A percentile compares a stretch with the other conserved stretches of the same genome.
Conservation (phyloP, 2,797 vertebrate species). For the Darevskia nairensis region DNA sequence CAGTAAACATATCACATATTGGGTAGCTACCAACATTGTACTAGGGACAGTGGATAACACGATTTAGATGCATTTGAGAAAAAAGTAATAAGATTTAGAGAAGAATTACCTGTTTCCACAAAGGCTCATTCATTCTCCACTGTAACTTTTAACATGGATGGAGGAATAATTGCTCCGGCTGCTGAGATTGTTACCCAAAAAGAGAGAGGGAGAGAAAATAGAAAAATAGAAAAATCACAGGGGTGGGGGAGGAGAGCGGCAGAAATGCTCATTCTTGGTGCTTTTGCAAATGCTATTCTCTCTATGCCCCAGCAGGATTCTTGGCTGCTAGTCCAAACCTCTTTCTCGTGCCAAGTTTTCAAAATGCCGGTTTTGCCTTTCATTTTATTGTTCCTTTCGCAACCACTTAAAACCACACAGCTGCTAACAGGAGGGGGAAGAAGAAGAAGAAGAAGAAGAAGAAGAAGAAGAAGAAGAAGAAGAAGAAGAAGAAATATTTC, state of each 20-base stretch:
- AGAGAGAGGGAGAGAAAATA: constrained; percentile 1
- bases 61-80: constrained; percentile 42
- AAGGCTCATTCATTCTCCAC: constrained; percentile 56
- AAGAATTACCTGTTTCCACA: constrained; percentile 63
- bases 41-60: constrained; percentile 16
- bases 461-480: constrained; percentile 26
- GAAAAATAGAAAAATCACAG: neutral
- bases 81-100: constrained; percentile 54
- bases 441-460: constrained; percentile 29
- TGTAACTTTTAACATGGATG: constrained; percentile 72
- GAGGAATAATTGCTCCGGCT: constrained; percentile 70
- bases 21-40: constrained; percentile 25
- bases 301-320: constrained; percentile 88
- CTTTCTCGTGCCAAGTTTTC: constrained; percentile 87
- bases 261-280: constrained; percentile 63
- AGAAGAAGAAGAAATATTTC: constrained; percentile 59
- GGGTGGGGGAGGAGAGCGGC: constrained; percentile 33
- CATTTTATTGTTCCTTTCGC: constrained; percentile 75
- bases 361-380: constrained; percentile 77
- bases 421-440: constrained; percentile 58
- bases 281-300: constrained; percentile 78
- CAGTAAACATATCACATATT: constrained; percentile 23
- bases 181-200: constrained; percentile 52
- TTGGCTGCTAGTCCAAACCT: constrained; percentile 88
- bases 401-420: constrained; percentile 71